Conservation (phyloP, 1,140 invertebrate species). For the Solenopsis invicta region DNA sequence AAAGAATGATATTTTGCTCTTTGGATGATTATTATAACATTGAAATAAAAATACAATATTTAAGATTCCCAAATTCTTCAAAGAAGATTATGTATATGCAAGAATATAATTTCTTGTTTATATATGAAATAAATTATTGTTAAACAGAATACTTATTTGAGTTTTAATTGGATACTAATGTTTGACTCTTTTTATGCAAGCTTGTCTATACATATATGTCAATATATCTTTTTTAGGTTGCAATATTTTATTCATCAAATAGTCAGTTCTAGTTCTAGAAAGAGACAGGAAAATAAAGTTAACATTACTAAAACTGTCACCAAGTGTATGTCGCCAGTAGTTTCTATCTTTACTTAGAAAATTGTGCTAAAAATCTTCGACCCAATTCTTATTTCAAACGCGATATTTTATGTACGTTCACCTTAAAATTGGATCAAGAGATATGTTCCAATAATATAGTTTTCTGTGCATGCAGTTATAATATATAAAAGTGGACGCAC, state of each 20-base stretch:
- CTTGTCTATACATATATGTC: background rate
- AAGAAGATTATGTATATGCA: too few species aligned
- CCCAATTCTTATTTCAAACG: conserved; percentile 24
- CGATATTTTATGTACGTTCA: conserved; percentile 3
- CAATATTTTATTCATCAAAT: conserved; percentile 6
- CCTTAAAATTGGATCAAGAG: background rate
- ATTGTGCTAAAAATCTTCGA: conserved; percentile 18
- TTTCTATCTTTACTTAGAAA: conserved; percentile 34
- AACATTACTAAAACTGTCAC: conserved; percentile 8
- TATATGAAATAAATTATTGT: too few species aligned
- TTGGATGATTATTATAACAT: too few species aligned
- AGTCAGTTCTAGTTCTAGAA: background rate
- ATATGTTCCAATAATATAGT: background rate
- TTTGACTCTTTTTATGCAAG: too few species aligned
- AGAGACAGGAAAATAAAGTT: background rate
- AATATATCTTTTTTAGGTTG: background rate
- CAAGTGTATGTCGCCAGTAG: background rate
- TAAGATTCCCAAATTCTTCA: too few species aligned
- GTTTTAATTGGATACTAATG: too few species aligned
- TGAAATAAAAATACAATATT: too few species aligned
- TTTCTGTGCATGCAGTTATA: background rate
- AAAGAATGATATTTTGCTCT: too few species aligned
- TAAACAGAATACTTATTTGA: too few species aligned
- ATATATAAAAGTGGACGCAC: background rate
- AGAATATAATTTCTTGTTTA: too few species aligned